These are phyloP conservation scores for Poeciliopsis retropinna DNA, from an alignment of 2,113 vertebrate species.

Conservation along the genomic window DNA sequence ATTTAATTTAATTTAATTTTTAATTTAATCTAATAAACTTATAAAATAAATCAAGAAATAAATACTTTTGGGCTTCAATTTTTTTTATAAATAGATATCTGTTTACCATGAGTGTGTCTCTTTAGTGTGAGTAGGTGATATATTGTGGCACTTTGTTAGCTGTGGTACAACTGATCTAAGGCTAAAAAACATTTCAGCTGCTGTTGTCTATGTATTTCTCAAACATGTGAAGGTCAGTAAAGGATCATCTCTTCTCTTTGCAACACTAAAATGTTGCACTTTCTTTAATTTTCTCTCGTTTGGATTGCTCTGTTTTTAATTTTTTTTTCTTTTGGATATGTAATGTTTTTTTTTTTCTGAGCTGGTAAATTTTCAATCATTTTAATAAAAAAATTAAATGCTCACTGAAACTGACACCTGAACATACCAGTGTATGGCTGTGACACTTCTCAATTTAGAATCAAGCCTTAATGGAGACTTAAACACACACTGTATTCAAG, in stretches of 20 bases:
- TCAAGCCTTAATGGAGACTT: constrained; percentile 64
- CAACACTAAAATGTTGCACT: too few species aligned
- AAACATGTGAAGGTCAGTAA: constrained; percentile 3
- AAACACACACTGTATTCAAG: constrained; percentile 61
- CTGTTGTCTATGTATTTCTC: not conserved
- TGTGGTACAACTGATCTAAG: not conserved
- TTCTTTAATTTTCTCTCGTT: not conserved
- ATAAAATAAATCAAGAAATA: too few species aligned
- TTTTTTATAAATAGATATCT: not conserved
- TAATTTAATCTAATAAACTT: too few species aligned
- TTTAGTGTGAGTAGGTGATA: not conserved
- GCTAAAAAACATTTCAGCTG: not conserved
- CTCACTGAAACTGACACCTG: not conserved
- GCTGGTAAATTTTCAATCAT: not conserved
- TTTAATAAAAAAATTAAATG: not conserved
- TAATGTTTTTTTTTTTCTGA: not conserved
- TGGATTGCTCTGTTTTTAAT: not conserved
- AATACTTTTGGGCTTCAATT: not conserved
- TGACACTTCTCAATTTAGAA: constrained; percentile 54
- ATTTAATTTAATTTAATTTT: too few species aligned
- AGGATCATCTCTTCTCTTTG: not conserved
- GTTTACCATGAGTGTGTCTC: not conserved
- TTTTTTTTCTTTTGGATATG: not conserved
- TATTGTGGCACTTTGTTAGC: constrained; percentile 2
- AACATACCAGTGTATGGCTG: constrained; percentile 11